A percentile compares a stretch with the other conserved stretches of the same genome.
Evolutionary conservation across 2,113 vertebrate species (phyloP).

Genomic region (Nycticebus coucang): DNA sequence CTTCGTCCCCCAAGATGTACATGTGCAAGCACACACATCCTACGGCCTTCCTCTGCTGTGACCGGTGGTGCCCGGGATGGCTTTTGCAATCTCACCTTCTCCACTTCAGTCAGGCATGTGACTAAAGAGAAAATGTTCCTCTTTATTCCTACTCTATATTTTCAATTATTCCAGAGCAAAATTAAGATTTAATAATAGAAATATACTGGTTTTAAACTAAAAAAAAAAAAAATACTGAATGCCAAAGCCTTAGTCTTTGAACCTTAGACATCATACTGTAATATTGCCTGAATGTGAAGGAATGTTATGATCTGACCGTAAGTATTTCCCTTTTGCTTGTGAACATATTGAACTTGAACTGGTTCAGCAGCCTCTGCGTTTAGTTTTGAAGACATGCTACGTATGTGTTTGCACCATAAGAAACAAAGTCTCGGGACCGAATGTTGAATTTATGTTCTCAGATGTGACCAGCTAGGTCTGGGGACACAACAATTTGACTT

Average conservation of each 20-base stretch:
- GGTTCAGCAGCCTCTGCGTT: not conserved
- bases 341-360: not conserved
- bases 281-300: not conserved
- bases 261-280: not conserved
- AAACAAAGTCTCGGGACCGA: not conserved
- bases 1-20: no score
- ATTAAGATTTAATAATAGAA: constrained; percentile 13
- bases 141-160: not conserved
- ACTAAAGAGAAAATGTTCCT: not conserved
- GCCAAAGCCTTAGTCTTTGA: constrained; percentile 6
- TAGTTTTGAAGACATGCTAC: not conserved
- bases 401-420: not conserved
- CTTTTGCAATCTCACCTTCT: not conserved
- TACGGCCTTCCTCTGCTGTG: not conserved
- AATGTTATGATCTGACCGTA: not conserved
- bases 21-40: accelerated
- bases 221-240: not conserved
- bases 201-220: not conserved
- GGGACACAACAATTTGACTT: not conserved
- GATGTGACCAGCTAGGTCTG: not conserved
- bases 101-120: not conserved
- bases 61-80: no score
- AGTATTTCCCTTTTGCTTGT: not conserved
- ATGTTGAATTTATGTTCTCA: constrained; percentile 29
- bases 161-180: not conserved